Percentiles rank a stretch among this genome's conserved stretches.
phyloP scores from a whole-genome alignment of 92 coral and sea anemone species.

The Umimayanthus chanpuru region DNA sequence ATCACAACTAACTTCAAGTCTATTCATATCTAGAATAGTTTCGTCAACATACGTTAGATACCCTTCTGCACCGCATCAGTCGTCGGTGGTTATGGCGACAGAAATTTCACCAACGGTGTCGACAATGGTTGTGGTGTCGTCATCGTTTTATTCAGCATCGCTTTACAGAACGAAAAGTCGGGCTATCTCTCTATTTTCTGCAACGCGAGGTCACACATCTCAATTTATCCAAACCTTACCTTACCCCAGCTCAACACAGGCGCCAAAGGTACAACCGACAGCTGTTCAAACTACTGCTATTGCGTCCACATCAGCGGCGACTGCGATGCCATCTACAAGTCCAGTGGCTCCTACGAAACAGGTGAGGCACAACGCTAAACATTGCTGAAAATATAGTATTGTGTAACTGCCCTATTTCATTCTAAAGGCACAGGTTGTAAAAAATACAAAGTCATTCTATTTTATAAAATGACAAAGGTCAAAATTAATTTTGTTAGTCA shows the following conservation, averaged over 20 bases:
- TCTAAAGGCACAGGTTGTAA: too few species aligned
- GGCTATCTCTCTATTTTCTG: background rate
- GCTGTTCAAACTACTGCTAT: background rate
- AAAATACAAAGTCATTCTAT: too few species aligned
- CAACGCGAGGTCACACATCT: background rate
- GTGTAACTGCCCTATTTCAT: too few species aligned
- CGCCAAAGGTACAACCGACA: background rate
- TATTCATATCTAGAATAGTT: background rate
- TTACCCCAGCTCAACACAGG: background rate
- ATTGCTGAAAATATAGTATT: background rate
- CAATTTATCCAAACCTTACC: background rate
- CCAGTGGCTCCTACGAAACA: background rate
- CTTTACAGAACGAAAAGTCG: background rate
- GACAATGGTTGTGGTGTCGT: background rate
- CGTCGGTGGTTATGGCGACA: slow-evolving; percentile 6
- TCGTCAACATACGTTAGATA: background rate
- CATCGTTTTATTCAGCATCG: background rate
- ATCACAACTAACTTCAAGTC: background rate
- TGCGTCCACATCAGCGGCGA: slow-evolving; percentile 1
- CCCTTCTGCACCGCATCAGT: background rate
- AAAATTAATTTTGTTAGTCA: too few species aligned
- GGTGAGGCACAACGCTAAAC: background rate
- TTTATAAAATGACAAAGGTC: too few species aligned
- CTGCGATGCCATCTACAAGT: background rate
- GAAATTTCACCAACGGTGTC: background rate